Evolutionary conservation across 1,140 invertebrate species (phyloP), one percentile per base, ranked within the genome.

Genomic region (Atta texana): DNA sequence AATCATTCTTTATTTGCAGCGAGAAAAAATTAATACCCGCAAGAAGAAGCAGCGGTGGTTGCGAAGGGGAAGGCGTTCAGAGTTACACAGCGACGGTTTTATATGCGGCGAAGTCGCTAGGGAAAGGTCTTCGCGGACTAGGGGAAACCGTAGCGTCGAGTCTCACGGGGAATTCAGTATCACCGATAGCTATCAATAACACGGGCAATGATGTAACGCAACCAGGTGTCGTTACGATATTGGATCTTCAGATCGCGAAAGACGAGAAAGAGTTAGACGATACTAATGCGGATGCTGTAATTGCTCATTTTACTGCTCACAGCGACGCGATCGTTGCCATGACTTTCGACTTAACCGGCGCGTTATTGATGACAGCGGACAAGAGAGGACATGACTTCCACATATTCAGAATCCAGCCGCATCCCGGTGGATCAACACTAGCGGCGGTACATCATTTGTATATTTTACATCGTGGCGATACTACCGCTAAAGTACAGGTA

Each of bases 401-500:
- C 94, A 96, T 99, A 66, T 99, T 99, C 95, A 96, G 98, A 86
- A 97, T 99, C 88, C 97, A 99, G 92, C 97, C 99, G 0, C 99
- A 99, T 96, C 98, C 99, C 0, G 97, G 97, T 51, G 98, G 98
- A 1, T 97, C 98, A 31, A 97, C 97, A 21, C 95, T 99, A 63
- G 98, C 98, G 8, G 97, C 98, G 3, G 98, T 99, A 31, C 99
- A 99, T 95, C 99, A 99, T 95, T 95, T 99, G 18, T 99, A 99
- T 94, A 97, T 99, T 49, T 95, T 99, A 57, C 98, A 99, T 94
- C 96, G 99, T 10, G 98, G 98, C 34, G 97, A 98, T 89, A 98
- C 97, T 0, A 97, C 97, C 59, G 97, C 97, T 77, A 97, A 97
- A 95, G 97, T 98, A 68, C 97, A 96, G 94, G 96, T 96, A 89